Base-by-base conservation (phyloP, 2,797 vertebrate genomes). In the Tragelaphus eurycerus region DNA sequence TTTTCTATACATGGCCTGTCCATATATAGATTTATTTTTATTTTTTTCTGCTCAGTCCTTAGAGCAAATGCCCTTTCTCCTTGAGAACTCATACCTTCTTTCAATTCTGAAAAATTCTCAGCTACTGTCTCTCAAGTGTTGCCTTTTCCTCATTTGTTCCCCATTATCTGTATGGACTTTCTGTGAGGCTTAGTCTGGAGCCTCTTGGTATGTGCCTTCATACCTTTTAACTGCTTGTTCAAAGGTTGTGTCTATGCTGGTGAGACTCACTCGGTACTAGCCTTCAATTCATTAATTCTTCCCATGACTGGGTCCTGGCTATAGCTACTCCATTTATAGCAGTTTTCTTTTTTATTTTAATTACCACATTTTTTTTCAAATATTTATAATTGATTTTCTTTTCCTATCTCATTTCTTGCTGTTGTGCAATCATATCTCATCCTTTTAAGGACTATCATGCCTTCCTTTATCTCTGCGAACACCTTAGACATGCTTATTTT, bases 401-500 rank as follows among this genome's bases (percentile, higher is more conserved):
- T 96, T 83, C 54, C 16, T 82, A 62, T 83, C 62, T 86, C 43
- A 93, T 55, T 96, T 92, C 78, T 64, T 55, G 31, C 21, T 93
- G 95, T 97, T 67, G 48, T 62, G 48, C 50, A 96, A 92, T 89
- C 59, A 74, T 48, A 91, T 78, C 55, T 93, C 74, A 13, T 93
- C 31, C 81, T 93, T 97, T 95, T 95, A 92, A 95, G 84, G 59
- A 94, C 14, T 74, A 62, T 74, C 67, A 43, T 89, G 76, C 67
- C 74, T 94, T 95, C 79, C 60, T 55, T 95, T 95, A 95, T 97
- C 55, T 96, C 90, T 86, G 54, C 23, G 14, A 89, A 79, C 57
- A 59, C 78, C 88, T 67, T 96, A 95, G 50, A 90, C 55, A 90
- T 54, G 85, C 85, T 96, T 97, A 88, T 87, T 97, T 98, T 97